Conservation (phyloP, 1,140 invertebrate species). For the Platorchestia sp. region DNA sequence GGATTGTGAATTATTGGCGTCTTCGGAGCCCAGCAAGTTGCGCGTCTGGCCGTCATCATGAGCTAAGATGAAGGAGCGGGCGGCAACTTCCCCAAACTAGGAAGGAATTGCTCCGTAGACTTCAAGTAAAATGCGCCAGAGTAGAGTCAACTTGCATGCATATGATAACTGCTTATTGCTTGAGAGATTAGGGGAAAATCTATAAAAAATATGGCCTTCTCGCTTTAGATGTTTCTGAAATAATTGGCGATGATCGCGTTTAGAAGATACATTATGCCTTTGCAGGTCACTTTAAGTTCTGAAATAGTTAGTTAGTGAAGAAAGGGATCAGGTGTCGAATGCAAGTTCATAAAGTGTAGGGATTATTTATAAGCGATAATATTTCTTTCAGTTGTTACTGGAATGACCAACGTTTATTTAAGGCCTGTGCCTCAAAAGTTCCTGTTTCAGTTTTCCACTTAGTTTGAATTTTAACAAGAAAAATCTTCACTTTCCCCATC, state of each 20-base stretch:
- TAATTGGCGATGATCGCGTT: neutral
- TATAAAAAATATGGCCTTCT: too few species aligned
- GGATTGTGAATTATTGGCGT: slow-evolving; percentile 45
- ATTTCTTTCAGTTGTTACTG: neutral
- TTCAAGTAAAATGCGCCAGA: neutral
- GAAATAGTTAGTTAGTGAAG: neutral
- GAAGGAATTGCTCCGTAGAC: neutral
- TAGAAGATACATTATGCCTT: neutral
- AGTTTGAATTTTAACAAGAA: too few species aligned
- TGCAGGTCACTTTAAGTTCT: neutral
- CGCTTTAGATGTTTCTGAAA: neutral
- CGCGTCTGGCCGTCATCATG: neutral
- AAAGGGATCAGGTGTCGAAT: neutral
- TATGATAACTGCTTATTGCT: neutral
- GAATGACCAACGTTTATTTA: neutral
- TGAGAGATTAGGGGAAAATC: neutral
- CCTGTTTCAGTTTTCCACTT: too few species aligned
- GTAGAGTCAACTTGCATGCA: neutral
- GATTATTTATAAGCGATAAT: neutral
- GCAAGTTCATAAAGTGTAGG: neutral
- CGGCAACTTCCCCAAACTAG: neutral
- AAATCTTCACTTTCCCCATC: too few species aligned
- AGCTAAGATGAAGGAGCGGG: neutral
- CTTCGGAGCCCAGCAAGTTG: neutral
- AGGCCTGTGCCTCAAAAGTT: too few species aligned